Base-by-base conservation (phyloP, 2,888 invertebrate species). In the Cryptops parisi region DNA sequence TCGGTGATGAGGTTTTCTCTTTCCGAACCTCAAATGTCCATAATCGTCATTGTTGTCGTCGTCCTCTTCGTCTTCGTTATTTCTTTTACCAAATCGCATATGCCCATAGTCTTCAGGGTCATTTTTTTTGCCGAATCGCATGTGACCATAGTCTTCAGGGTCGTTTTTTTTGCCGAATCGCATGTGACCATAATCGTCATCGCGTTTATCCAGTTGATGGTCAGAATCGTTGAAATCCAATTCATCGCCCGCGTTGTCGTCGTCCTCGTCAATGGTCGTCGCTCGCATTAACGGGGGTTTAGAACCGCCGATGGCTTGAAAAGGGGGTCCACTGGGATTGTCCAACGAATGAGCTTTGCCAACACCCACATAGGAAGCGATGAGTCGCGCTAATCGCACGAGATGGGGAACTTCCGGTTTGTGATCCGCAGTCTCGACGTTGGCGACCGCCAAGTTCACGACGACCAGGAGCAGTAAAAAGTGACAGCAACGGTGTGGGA, bases 161-260 rank as follows among this genome's bases (percentile, higher is more conserved):
- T 59, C 57, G 15, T 43, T 55, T 17, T 61, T 47, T 52, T 62
- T 60, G 3, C 64, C 64, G 46, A 61, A 63, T 46, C 63, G 53
- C 60, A 63, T 60, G 55, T 63, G 63, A 21, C 63, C 63, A 55
- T 63, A 63, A 48, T 63, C 63, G 51, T 63, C 63, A 50, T 59
- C 60, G 4, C 62, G 52, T 50, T 63, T 52, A 44, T 57, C 60
- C 39, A 58, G 59, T 38, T 58, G 57, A 22, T 59, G 58, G 2
- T 49, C 44, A 15, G 40, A 21, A 21, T 61, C 60, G 26, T 58
- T 57, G 12, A 22, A 19, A 19, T 22, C 19, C 15, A 15, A 19
- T 15, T 57, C 55, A 24, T 60, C 60, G 25, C 47, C 51, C n/a
- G 38, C 33, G 41, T 27, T 47, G 21, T 23, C 33, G 15, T 9